A percentile compares a stretch with the other conserved stretches of the same genome.
phyloP scores from a whole-genome alignment of 2,888 invertebrate species.

The Stegophylla sp. region DNA sequence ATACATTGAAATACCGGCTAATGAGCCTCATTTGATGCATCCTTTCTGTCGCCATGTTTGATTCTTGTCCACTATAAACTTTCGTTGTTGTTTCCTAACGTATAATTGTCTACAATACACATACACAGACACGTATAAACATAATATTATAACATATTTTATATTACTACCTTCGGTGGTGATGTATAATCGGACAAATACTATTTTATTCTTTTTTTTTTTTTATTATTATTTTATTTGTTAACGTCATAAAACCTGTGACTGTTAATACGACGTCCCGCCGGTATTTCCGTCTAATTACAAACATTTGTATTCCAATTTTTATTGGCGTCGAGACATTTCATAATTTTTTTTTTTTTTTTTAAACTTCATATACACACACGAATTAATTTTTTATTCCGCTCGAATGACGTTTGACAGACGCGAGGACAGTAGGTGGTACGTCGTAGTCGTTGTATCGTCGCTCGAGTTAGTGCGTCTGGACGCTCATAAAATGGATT shows the following conservation, averaged over 20 bases:
- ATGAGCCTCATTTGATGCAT: constrained; percentile 36
- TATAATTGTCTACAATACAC: constrained; percentile 24
- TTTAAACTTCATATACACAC: background rate
- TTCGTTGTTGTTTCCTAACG: constrained; percentile 42
- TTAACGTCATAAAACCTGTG: constrained; percentile 26
- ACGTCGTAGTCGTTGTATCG: background rate
- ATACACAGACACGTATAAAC: background rate
- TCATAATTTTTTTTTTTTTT: background rate
- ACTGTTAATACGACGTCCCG: constrained; percentile 1
- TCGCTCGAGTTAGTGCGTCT: constrained; percentile 1
- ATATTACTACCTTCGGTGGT: constrained; percentile 19
- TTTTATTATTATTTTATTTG: constrained; percentile 3
- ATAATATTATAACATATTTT: background rate
- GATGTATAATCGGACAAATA: constrained; percentile 29
- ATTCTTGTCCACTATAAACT: constrained; percentile 32
- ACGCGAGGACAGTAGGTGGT: too few relatives aligned
- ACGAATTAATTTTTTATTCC: background rate
- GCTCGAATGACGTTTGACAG: background rate
- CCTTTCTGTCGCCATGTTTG: constrained; percentile 47
- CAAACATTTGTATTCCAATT: constrained; percentile 22
- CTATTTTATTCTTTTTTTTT: constrained; percentile 41
- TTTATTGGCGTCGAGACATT: constrained; percentile 13
- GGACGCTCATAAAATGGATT: constrained; percentile 44
- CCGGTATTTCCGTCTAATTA: constrained; percentile 8
- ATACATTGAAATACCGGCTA: constrained; percentile 40